These are phyloP conservation scores for Pangasius sanitwongsei DNA, from an alignment of 2,797 vertebrate genomes.

Conservation along the genomic window DNA sequence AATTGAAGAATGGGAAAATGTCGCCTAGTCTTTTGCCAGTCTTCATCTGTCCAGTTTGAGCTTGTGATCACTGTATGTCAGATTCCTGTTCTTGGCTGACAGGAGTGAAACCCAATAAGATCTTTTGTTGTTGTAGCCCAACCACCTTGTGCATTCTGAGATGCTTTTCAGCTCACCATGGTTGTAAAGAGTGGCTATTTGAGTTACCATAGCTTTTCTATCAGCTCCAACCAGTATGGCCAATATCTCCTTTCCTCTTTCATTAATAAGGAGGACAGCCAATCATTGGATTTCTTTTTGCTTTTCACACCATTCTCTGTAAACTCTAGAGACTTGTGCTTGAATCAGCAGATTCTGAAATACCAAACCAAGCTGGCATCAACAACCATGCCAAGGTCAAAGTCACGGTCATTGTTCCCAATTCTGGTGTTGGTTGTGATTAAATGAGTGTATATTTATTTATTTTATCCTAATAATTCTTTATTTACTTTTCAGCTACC, in stretches of 20 bases:
- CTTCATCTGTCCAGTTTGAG: neutral
- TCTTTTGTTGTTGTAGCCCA: neutral
- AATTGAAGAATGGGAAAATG: neutral
- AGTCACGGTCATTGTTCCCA: neutral
- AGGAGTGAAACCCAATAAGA: neutral
- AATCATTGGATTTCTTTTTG: neutral
- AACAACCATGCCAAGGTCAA: neutral
- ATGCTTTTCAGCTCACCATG: neutral
- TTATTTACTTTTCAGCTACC: neutral
- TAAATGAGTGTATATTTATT: neutral
- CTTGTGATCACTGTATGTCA: neutral
- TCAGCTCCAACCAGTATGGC: neutral
- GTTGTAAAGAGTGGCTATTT: conserved; percentile 3
- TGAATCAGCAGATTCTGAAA: neutral
- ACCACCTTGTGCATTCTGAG: neutral
- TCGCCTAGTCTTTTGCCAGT: neutral
- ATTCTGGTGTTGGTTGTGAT: neutral
- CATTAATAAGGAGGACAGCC: neutral
- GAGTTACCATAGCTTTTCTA: neutral
- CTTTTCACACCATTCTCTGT: neutral
- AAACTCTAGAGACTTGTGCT: neutral
- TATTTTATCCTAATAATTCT: neutral
- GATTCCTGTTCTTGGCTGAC: neutral
- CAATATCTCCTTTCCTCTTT: neutral
- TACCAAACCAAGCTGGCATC: conserved; percentile 1